phyloP scores from a whole-genome alignment of 2,888 invertebrate genomes.

The Branchellion lobata region DNA sequence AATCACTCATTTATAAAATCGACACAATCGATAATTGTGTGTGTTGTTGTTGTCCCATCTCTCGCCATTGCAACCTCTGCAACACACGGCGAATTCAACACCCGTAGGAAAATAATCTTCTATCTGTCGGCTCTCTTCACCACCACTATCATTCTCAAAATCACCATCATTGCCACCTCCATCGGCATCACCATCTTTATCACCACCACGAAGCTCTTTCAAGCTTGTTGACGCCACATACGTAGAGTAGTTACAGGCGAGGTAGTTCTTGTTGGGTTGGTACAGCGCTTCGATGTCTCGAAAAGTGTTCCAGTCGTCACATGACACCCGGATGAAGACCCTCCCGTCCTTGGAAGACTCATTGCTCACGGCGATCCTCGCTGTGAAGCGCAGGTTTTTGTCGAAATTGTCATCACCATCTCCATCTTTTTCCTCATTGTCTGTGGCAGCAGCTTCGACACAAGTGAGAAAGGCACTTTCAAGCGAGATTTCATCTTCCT shows the following conservation, averaged over 20 bases:
- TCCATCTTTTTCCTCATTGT: background rate
- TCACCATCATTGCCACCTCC: background rate
- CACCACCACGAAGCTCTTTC: background rate
- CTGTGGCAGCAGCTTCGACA: background rate
- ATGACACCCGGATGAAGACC: background rate
- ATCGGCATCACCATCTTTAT: background rate
- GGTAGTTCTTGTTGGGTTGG: background rate
- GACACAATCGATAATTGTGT: slow-evolving; percentile 51
- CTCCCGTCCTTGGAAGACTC: background rate
- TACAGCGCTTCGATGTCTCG: background rate
- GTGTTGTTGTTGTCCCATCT: slow-evolving; percentile 16
- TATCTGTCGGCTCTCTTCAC: too few species aligned
- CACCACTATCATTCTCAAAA: background rate
- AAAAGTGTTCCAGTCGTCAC: background rate
- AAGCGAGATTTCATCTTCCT: background rate
- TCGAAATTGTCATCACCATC: background rate
- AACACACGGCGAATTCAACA: background rate
- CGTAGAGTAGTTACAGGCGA: background rate
- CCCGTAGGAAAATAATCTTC: background rate
- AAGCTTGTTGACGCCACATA: background rate
- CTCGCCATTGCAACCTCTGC: background rate
- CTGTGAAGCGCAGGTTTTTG: background rate
- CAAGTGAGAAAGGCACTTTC: background rate
- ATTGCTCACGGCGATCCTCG: background rate
- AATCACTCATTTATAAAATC: background rate